Conservation (phyloP, 2,797 vertebrate genomes). For the Sphaeramia orbicularis region DNA sequence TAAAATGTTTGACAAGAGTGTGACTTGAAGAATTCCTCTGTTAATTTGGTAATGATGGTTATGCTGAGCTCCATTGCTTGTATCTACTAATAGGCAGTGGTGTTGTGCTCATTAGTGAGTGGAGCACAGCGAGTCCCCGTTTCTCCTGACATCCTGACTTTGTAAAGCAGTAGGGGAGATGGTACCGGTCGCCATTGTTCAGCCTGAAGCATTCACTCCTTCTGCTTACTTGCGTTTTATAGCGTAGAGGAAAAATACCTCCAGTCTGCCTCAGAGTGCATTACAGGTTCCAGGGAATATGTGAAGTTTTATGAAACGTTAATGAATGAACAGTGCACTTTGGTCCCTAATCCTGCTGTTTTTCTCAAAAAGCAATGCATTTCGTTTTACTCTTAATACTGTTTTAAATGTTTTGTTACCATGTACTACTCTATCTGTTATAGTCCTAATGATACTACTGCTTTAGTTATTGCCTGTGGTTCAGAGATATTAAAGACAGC, state of each 20-base stretch:
- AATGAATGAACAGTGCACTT: slow-evolving; percentile 52
- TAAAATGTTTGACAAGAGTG: slow-evolving; percentile 43
- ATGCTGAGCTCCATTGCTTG: slow-evolving; percentile 51
- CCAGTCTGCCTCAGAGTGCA: slow-evolving; percentile 51
- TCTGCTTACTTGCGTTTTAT: slow-evolving; percentile 75
- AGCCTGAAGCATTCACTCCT: slow-evolving; percentile 60
- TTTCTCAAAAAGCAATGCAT: slow-evolving; percentile 25
- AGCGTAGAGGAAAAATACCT: slow-evolving; percentile 55
- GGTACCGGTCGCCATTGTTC: slow-evolving; percentile 53
- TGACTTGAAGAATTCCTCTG: slow-evolving; percentile 50
- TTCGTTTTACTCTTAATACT: slow-evolving; percentile 26
- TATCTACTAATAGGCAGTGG: slow-evolving; percentile 60
- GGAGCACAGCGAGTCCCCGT: slow-evolving; percentile 49
- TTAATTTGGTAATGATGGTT: slow-evolving; percentile 57
- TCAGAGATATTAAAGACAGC: slow-evolving; percentile 46
- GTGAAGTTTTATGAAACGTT: slow-evolving; percentile 53
- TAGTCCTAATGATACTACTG: slow-evolving; percentile 24
- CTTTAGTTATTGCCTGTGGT: slow-evolving; percentile 14
- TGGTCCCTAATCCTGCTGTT: slow-evolving; percentile 50
- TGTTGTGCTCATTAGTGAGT: slow-evolving; percentile 72
- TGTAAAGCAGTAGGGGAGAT: slow-evolving; percentile 79
- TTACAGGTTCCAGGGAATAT: slow-evolving; percentile 46
- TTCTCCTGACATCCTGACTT: slow-evolving; percentile 69
- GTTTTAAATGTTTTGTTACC: slow-evolving; percentile 38
- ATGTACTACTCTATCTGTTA: slow-evolving; percentile 30